Percentiles rank a stretch among this genome's conserved stretches.
These are phyloP conservation scores for Onthophagus taurus DNA, from an alignment of 1,140 invertebrate genomes.

Conservation along the genomic window DNA sequence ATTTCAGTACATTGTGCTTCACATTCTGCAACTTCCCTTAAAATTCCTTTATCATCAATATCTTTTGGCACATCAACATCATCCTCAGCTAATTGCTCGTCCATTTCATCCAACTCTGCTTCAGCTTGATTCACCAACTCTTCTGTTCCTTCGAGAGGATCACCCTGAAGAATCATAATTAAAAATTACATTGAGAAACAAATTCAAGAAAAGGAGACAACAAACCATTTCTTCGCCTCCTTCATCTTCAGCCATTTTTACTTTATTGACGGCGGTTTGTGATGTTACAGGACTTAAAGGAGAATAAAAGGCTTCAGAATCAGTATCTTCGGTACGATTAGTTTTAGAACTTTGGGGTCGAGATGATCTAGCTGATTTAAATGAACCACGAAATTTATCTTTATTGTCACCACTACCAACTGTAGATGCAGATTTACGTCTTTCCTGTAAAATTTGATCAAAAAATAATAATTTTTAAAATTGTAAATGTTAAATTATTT, in stretches of 20 bases:
- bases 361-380: too few relatives aligned
- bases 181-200: background rate
- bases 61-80: background rate
- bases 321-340: background rate
- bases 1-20: conserved; percentile 33
- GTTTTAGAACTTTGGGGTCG: background rate
- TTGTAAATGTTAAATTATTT: too few relatives aligned
- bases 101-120: conserved; percentile 25
- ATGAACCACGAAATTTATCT: too few relatives aligned
- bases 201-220: background rate
- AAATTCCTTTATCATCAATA: conserved; percentile 26
- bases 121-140: conserved; percentile 28
- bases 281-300: conserved; percentile 4
- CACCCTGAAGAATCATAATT: conserved; percentile 9
- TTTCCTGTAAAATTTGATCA: too few relatives aligned
- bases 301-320: conserved; percentile 16
- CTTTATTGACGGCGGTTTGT: background rate
- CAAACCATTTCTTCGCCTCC: background rate
- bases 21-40: conserved; percentile 32
- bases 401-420: too few relatives aligned
- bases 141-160: conserved; percentile 27
- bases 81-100: conserved; percentile 20
- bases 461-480: too few relatives aligned
- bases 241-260: conserved; percentile 1
- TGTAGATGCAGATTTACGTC: too few relatives aligned